These are phyloP conservation scores for Hemicentrotus pulcherrimus DNA, from an alignment of 35 echinoderm and acorn worm species.

Conservation along the genomic window DNA sequence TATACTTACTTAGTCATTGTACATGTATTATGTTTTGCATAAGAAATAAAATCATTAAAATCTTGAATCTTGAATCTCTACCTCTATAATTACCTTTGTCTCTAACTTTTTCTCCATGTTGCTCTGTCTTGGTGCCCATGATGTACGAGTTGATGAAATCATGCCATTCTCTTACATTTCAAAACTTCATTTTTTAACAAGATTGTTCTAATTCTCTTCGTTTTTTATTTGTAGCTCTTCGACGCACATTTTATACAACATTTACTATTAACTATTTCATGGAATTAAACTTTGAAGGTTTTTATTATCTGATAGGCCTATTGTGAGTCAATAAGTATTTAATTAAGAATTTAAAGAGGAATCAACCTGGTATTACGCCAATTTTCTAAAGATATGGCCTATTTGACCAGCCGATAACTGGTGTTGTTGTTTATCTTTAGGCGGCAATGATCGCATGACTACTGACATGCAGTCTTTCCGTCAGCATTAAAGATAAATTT, in stretches of 20 bases:
- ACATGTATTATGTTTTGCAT: too few species aligned
- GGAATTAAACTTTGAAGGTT: neutral
- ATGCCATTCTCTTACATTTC: neutral
- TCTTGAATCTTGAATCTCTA: neutral
- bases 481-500: too few species aligned
- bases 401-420: neutral
- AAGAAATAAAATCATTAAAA: too few species aligned
- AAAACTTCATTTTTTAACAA: neutral
- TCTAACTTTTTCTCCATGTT: too few species aligned
- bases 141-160: too few species aligned
- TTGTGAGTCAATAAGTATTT: neutral
- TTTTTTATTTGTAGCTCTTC: neutral
- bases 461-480: too few species aligned
- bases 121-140: too few species aligned
- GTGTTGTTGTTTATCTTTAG: neutral
- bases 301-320: neutral
- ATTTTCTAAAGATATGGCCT: neutral
- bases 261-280: neutral
- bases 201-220: neutral
- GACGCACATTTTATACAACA: too few species aligned
- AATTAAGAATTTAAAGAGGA: neutral
- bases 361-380: neutral
- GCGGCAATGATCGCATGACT: neutral
- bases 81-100: neutral
- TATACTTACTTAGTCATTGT: too few species aligned